A percentile compares a stretch with the other conserved stretches of the same genome.
phyloP scores from a whole-genome alignment of 2,888 invertebrate species.

The Agrotis segetum region DNA sequence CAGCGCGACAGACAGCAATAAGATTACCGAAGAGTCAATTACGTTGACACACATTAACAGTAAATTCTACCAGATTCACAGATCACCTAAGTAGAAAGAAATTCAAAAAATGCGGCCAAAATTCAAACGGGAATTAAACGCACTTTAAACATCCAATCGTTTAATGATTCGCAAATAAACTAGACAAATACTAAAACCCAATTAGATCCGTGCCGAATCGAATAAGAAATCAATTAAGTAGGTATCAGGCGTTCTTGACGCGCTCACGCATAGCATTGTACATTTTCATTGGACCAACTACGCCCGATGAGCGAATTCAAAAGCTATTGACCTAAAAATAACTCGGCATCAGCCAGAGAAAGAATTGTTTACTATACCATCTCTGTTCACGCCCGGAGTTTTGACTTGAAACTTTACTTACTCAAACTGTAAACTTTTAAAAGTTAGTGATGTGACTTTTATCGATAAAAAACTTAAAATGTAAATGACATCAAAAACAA shows the following conservation, averaged over 20 bases:
- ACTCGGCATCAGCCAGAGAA: slow-evolving; percentile 71
- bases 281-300: slow-evolving; percentile 74
- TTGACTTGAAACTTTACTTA: slow-evolving; percentile 59
- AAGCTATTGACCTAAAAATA: slow-evolving; percentile 88
- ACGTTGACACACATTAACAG: background rate
- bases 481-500: no score
- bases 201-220: slow-evolving; percentile 40
- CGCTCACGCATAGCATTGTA: slow-evolving; percentile 70
- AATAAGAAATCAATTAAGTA: slow-evolving; percentile 40
- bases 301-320: slow-evolving; percentile 84
- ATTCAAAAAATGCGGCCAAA: background rate
- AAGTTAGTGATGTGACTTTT: slow-evolving; percentile 44
- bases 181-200: slow-evolving; percentile 25
- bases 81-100: slow-evolving; percentile 3
- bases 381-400: slow-evolving; percentile 70
- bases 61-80: slow-evolving; percentile 1
- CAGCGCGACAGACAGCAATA: background rate
- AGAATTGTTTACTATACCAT: slow-evolving; percentile 81
- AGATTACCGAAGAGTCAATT: slow-evolving; percentile 7
- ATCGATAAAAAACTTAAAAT: slow-evolving; percentile 39
- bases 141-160: background rate
- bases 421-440: slow-evolving; percentile 49
- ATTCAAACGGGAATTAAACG: slow-evolving; percentile 9
- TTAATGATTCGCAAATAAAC: slow-evolving; percentile 31
- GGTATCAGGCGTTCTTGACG: slow-evolving; percentile 72